phyloP scores from a whole-genome alignment of 2,888 invertebrate species.

The Dastarcus helophoroides region DNA sequence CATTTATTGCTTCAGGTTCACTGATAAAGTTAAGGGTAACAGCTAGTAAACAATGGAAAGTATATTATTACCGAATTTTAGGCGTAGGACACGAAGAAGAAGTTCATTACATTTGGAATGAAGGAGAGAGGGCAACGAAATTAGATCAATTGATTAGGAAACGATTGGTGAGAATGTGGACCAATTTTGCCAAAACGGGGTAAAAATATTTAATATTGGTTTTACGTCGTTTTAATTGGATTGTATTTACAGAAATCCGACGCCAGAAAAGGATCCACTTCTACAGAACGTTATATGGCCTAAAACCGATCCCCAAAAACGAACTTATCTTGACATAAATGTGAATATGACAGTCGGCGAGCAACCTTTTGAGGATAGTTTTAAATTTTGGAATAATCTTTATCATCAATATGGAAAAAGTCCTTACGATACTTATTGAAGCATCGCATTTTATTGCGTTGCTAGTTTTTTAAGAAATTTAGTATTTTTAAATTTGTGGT shows the following conservation, averaged over 20 bases:
- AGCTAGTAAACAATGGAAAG: too few species aligned
- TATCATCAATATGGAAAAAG: background rate
- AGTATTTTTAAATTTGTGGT: too few species aligned
- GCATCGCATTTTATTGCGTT: too few species aligned
- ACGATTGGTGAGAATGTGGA: background rate
- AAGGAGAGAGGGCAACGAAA: too few species aligned
- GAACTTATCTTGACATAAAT: background rate
- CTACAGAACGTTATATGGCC: conserved; percentile 1
- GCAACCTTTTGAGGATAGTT: background rate
- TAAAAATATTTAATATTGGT: too few species aligned
- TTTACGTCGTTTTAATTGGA: too few species aligned
- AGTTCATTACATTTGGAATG: too few species aligned
- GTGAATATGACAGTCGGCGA: background rate
- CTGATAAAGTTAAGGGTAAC: too few species aligned
- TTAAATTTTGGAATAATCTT: conserved; percentile 1
- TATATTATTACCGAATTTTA: too few species aligned
- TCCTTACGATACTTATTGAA: conserved; percentile 2
- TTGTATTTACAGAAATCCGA: conserved; percentile 1
- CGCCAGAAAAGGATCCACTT: conserved; percentile 1
- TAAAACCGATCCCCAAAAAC: background rate
- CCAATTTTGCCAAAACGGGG: conserved; percentile 1
- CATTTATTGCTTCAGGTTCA: too few species aligned
- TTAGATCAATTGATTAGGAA: background rate
- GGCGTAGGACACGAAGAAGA: too few species aligned
- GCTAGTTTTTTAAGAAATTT: too few species aligned